Conservation (phyloP, 1,140 invertebrate genomes). For the Drosophila orosa region DNA sequence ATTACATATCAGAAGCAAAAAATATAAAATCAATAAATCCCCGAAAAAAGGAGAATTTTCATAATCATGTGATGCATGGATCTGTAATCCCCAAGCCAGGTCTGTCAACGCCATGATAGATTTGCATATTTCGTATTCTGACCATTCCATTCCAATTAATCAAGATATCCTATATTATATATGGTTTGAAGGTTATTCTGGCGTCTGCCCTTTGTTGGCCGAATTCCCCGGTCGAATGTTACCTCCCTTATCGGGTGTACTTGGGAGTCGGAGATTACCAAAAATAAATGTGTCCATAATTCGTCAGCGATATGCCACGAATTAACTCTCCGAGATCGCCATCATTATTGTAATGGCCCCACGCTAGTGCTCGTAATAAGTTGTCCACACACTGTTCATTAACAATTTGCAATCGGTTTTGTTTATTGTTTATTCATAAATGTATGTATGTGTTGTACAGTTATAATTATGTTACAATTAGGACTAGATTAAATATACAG, state of each 20-base stretch:
- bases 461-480: conserved; percentile 79
- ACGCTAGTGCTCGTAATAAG: conserved; percentile 8
- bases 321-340: conserved; percentile 4
- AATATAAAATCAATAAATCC: conserved; percentile 39
- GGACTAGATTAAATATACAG: conserved; percentile 76
- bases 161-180: conserved; percentile 28
- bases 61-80: conserved; percentile 61
- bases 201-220: conserved; percentile 1
- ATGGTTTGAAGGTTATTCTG: conserved; percentile 8
- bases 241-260: conserved; percentile 18
- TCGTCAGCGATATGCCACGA: conserved; percentile 10
- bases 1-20: conserved; percentile 36
- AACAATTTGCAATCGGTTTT: conserved; percentile 57
- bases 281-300: conserved; percentile 10
- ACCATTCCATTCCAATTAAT: conserved; percentile 36
- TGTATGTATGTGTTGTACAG: conserved; percentile 54
- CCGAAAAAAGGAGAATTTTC: conserved; percentile 31
- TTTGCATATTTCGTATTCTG: conserved; percentile 40
- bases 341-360: conserved; percentile 8
- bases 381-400: conserved; percentile 20
- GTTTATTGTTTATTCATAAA: conserved; percentile 62
- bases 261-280: conserved; percentile 9
- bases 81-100: conserved; percentile 29
- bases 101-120: conserved; percentile 43
- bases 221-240: conserved; percentile 6